These are phyloP conservation scores for Tympanuchus pallidicinctus DNA, from an alignment of 2,113 vertebrate genomes.

Conservation along the genomic window DNA sequence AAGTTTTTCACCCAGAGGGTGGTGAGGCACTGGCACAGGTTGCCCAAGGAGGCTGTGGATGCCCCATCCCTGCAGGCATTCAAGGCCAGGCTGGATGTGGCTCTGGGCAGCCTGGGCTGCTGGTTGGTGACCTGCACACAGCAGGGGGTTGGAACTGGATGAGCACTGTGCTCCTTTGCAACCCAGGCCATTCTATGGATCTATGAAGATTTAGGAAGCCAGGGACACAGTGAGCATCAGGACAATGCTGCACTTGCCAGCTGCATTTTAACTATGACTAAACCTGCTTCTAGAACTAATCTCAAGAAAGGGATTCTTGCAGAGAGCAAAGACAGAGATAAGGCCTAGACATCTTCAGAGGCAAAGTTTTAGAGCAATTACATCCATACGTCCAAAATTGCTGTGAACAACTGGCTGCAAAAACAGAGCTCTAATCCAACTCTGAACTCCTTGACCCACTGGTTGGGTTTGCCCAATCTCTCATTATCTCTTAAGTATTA, in stretches of 20 bases:
- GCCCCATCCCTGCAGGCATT: too few relatives aligned
- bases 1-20: too few relatives aligned
- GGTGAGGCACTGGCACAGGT: too few relatives aligned
- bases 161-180: too few relatives aligned
- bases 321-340: not conserved
- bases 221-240: rapidly evolving
- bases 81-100: too few relatives aligned
- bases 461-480: not conserved
- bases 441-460: not conserved
- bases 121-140: too few relatives aligned
- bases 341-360: not conserved
- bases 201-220: not conserved
- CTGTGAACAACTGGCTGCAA: not conserved
- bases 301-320: not conserved
- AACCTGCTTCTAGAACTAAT: not conserved
- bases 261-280: not conserved
- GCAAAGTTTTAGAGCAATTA: not conserved
- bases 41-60: too few relatives aligned
- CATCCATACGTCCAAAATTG: rapidly evolving
- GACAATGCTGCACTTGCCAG: not conserved
- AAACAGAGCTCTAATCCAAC: not conserved
- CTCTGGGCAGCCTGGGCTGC: too few relatives aligned
- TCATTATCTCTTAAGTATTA: not conserved
- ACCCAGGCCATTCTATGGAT: too few relatives aligned
- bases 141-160: too few relatives aligned